phyloP scores from a whole-genome alignment of 1,140 invertebrate species.

The Palaemon carinicauda region DNA sequence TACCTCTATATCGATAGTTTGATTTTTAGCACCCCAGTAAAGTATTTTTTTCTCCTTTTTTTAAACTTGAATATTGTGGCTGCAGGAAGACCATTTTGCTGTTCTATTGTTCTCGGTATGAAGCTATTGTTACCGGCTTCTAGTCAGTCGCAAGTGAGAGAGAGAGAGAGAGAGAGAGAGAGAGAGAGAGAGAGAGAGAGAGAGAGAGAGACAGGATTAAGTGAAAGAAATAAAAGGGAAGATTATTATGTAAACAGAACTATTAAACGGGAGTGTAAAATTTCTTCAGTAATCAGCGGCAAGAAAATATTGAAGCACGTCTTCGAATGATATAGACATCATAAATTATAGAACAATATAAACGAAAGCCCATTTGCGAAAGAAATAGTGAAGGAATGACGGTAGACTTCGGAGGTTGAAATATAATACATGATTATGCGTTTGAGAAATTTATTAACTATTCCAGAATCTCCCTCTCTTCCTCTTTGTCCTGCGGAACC shows the following conservation, averaged over 20 bases:
- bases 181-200: conserved; percentile 19
- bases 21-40: too few species aligned
- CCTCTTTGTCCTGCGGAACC: background rate
- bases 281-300: background rate
- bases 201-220: background rate
- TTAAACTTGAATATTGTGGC: too few species aligned
- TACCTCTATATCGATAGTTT: too few species aligned
- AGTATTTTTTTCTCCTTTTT: too few species aligned
- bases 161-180: background rate
- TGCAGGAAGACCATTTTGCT: too few species aligned
- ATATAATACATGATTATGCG: background rate
- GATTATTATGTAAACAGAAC: too few species aligned
- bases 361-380: too few species aligned
- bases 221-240: background rate
- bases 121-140: background rate
- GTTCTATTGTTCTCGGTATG: background rate
- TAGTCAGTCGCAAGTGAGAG: background rate
- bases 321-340: background rate
- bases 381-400: too few species aligned
- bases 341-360: too few species aligned
- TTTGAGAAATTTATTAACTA: background rate
- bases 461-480: background rate
- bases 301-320: background rate
- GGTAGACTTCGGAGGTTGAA: too few species aligned
- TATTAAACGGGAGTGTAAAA: background rate